These are phyloP conservation scores for Trachelus tabidus DNA, from an alignment of 2,888 invertebrate species.

Conservation along the genomic window DNA sequence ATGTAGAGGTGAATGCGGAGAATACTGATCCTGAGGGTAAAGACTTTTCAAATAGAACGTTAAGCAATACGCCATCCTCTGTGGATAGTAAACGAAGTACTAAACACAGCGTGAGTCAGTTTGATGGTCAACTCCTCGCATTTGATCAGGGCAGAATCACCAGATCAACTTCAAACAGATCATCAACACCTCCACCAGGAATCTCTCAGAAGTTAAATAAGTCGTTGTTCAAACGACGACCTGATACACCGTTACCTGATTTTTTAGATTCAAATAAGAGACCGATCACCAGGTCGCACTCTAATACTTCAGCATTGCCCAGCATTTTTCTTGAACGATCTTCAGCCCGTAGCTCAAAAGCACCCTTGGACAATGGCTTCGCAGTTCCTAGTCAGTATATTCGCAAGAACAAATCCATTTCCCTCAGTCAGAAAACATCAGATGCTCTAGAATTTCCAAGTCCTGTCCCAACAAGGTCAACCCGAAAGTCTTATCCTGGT, in stretches of 20 bases:
- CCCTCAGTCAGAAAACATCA: constrained; percentile 8
- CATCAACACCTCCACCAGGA: constrained; percentile 12
- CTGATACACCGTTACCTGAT: constrained; percentile 52
- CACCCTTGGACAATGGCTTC: constrained; percentile 48
- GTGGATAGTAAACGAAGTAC: neutral
- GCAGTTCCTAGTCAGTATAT: constrained; percentile 31
- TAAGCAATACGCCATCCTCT: neutral
- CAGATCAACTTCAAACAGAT: constrained; percentile 27
- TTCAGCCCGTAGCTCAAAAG: constrained; percentile 38
- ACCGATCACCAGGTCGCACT: constrained; percentile 29
- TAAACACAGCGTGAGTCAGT: constrained; percentile 4
- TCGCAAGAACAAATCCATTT: constrained; percentile 29
- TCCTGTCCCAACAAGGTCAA: neutral
- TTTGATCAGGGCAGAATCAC: constrained; percentile 32
- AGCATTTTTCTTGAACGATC: constrained; percentile 30
- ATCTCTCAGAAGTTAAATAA: constrained; percentile 2
- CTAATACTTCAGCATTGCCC: constrained; percentile 10
- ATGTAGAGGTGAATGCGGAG: neutral
- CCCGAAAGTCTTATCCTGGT: neutral
- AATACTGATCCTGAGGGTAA: neutral
- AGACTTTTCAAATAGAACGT: neutral
- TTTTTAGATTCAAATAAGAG: constrained; percentile 19
- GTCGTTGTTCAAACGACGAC: constrained; percentile 28
- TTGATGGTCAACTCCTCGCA: neutral
- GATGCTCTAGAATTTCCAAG: neutral